Percentiles rank a stretch among this genome's conserved stretches.
phyloP scores from a whole-genome alignment of 2,888 invertebrate species.

The Siphlonurus alternatus region DNA sequence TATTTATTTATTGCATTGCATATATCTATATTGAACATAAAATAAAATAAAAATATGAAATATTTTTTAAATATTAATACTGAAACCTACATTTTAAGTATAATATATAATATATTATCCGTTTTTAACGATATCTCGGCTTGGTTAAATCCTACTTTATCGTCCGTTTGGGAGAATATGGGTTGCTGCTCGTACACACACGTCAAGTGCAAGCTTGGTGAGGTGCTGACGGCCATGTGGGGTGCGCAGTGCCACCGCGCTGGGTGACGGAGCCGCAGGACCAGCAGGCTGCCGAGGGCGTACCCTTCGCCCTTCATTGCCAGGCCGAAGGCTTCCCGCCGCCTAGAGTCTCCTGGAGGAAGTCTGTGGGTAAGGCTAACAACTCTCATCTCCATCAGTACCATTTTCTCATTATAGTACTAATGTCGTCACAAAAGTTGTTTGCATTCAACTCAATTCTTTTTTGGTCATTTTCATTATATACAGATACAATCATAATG shows the following conservation, averaged over 20 bases:
- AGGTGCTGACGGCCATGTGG: neutral
- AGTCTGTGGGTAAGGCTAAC: constrained; percentile 22
- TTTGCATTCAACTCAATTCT: no score
- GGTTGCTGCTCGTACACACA: neutral
- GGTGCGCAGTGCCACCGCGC: constrained; percentile 26
- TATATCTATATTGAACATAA: no score
- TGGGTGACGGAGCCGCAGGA: constrained; percentile 24
- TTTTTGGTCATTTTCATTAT: no score
- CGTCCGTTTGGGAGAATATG: neutral
- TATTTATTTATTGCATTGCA: no score
- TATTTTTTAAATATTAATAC: no score
- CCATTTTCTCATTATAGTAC: neutral
- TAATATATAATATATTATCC: no score
- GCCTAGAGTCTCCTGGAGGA: constrained; percentile 26
- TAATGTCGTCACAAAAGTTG: no score
- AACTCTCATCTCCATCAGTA: neutral
- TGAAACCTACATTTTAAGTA: no score
- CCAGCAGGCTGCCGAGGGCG: constrained; percentile 24
- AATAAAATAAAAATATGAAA: no score
- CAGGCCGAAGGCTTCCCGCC: constrained; percentile 28
- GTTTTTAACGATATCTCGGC: no score
- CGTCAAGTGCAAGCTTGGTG: neutral
- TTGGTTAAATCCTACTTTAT: no score
- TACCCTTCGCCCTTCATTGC: constrained; percentile 24
- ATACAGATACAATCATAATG: no score